Percentiles rank a stretch among this genome's conserved stretches.
Evolutionary conservation across 2,888 invertebrate species (phyloP).

Genomic region (Gymnoscelis rufifasciata): DNA sequence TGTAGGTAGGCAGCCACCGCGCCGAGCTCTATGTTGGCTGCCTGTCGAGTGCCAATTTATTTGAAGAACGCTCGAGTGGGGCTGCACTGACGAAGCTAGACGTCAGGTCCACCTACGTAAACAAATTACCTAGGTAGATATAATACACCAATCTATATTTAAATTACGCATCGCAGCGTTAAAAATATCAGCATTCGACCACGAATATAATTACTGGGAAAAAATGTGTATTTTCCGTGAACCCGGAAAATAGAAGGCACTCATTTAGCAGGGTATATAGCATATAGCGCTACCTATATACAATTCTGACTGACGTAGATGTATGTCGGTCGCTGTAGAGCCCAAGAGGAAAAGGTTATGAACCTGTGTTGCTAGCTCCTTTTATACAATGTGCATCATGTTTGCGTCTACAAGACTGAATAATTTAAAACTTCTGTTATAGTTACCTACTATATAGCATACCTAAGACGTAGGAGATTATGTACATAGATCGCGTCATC

Average conservation of each 20-base stretch:
- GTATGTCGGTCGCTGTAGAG: conserved; percentile 44
- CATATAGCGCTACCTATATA: too few species aligned
- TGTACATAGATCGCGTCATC: conserved; percentile 6
- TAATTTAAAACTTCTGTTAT: not conserved
- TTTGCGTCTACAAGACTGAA: conserved; percentile 5
- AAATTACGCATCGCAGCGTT: conserved; percentile 32
- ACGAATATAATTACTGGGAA: conserved; percentile 8
- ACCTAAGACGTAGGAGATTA: not conserved
- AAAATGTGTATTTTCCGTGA: conserved; percentile 26
- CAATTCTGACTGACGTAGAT: conserved; percentile 40
- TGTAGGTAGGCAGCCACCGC: conserved; percentile 49
- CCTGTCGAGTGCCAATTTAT: conserved; percentile 73
- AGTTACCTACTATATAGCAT: not conserved
- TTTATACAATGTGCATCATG: conserved; percentile 27
- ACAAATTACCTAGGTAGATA: conserved; percentile 38
- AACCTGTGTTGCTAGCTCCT: conserved; percentile 46
- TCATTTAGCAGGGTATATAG: conserved; percentile 10
- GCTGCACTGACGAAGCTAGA: conserved; percentile 37
- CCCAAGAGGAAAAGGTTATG: conserved; percentile 63
- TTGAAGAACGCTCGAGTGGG: conserved; percentile 58
- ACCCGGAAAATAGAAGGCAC: conserved; percentile 27
- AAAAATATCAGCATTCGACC: conserved; percentile 20
- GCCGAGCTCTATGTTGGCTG: conserved; percentile 64
- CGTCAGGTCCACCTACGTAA: conserved; percentile 47
- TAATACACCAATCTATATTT: conserved; percentile 42